Evolutionary conservation across 2,113 vertebrate genomes (phyloP).

Genomic region (Forbesichthys agassizii): DNA sequence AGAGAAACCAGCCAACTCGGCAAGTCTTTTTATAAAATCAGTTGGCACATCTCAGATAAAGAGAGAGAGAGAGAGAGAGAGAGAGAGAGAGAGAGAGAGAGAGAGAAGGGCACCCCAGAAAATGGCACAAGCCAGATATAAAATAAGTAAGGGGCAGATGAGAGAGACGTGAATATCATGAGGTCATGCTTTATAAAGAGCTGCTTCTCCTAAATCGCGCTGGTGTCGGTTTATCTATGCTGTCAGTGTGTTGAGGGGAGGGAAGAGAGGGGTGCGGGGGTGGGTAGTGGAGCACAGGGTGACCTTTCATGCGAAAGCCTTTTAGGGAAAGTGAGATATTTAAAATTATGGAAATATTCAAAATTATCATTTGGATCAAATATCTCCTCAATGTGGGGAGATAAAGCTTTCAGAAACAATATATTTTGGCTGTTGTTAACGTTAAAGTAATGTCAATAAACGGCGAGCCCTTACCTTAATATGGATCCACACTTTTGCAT

Average conservation of each 20-base stretch:
- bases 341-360: no score
- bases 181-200: neutral
- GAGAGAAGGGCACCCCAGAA: neutral
- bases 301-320: neutral
- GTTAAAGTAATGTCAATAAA: no score
- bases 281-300: neutral
- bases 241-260: no score
- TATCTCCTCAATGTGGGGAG: neutral
- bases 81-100: neutral
- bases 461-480: no score
- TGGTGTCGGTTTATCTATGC: neutral
- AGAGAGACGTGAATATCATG: neutral
- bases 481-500: no score
- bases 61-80: neutral
- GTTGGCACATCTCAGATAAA: neutral
- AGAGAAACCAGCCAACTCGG: conserved; percentile 3
- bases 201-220: neutral
- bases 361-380: neutral
- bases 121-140: neutral
- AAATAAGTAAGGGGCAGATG: neutral
- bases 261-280: neutral
- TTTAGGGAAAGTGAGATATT: neutral
- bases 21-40: neutral
- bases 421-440: no score
- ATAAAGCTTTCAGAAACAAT: no score